A percentile compares a stretch with the other conserved stretches of the same genome.
These are phyloP conservation scores for Rhyacophila evoluta DNA, from an alignment of 2,888 invertebrate genomes.

Conservation along the genomic window DNA sequence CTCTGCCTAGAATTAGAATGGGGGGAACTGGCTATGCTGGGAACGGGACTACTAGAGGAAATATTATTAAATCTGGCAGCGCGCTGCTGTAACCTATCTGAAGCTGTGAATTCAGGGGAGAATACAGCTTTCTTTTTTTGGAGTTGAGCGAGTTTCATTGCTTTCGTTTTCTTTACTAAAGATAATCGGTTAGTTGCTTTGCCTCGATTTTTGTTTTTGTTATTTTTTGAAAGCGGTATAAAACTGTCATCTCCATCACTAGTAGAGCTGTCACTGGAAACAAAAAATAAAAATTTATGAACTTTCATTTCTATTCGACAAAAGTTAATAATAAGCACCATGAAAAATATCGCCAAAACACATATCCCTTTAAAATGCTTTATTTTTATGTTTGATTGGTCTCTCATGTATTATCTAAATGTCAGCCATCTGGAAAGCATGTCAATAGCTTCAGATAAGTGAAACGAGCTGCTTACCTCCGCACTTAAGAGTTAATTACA, in stretches of 20 bases:
- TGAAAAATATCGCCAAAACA: too few relatives aligned
- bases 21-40: slow-evolving; percentile 67
- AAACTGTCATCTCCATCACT: slow-evolving; percentile 70
- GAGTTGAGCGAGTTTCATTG: slow-evolving; percentile 58
- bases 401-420: too few relatives aligned
- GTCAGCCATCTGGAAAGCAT: too few relatives aligned
- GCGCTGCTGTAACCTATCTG: slow-evolving; percentile 85
- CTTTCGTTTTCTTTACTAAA: slow-evolving; percentile 62
- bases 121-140: slow-evolving; percentile 62
- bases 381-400: too few relatives aligned
- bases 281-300: slow-evolving; percentile 53
- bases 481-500: too few relatives aligned
- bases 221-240: slow-evolving; percentile 60
- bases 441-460: too few relatives aligned
- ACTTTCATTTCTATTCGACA: too few relatives aligned
- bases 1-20: slow-evolving; percentile 61
- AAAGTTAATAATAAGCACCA: too few relatives aligned
- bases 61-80: slow-evolving; percentile 85
- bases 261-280: slow-evolving; percentile 67
- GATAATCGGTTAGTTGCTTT: slow-evolving; percentile 73
- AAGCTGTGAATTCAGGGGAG: slow-evolving; percentile 75
- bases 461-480: too few relatives aligned
- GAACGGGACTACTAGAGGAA: slow-evolving; percentile 56
- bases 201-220: slow-evolving; percentile 57
- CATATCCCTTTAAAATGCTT: too few relatives aligned